These are phyloP conservation scores for Ceramica pisi DNA, from an alignment of 2,888 invertebrate species.

Conservation along the genomic window DNA sequence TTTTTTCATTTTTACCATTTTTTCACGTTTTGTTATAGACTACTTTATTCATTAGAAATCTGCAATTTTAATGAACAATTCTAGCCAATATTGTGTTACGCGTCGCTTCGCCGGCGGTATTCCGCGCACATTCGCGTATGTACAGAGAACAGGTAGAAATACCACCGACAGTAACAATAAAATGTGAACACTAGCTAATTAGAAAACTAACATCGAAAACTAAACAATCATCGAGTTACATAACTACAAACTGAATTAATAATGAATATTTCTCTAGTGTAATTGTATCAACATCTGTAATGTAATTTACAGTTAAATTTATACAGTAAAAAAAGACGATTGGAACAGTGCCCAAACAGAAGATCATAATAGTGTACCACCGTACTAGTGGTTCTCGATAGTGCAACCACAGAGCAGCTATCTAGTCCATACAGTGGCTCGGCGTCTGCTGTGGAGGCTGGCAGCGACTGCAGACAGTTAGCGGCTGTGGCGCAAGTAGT, in stretches of 20 bases:
- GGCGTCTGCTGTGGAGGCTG: neutral
- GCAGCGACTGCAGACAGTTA: constrained; percentile 35
- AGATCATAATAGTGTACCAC: constrained; percentile 69
- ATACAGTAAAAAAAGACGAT: constrained; percentile 71
- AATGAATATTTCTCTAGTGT: constrained; percentile 60
- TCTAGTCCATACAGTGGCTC: constrained; percentile 46
- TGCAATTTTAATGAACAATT: constrained; percentile 72
- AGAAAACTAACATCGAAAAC: constrained; percentile 85
- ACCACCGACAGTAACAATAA: constrained; percentile 70
- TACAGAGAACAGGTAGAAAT: constrained; percentile 65
- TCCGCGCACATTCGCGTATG: constrained; percentile 66
- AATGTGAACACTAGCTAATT: constrained; percentile 82
- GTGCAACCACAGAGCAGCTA: constrained; percentile 56
- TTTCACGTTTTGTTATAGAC: constrained; percentile 81
- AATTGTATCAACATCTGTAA: constrained; percentile 68
- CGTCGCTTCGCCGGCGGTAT: constrained; percentile 62
- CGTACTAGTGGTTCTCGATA: constrained; percentile 62
- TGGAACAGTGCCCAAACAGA: constrained; percentile 67
- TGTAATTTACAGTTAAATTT: constrained; percentile 69
- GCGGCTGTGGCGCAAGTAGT: constrained; percentile 52
- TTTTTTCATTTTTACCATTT: constrained; percentile 67
- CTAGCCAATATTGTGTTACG: constrained; percentile 74
- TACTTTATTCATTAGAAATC: constrained; percentile 82
- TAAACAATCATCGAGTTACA: constrained; percentile 79
- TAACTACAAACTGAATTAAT: constrained; percentile 70